Evolutionary conservation across 2,888 invertebrate genomes (phyloP), one percentile per base, ranked within the genome.

Genomic region (Leptopilina syphax): DNA sequence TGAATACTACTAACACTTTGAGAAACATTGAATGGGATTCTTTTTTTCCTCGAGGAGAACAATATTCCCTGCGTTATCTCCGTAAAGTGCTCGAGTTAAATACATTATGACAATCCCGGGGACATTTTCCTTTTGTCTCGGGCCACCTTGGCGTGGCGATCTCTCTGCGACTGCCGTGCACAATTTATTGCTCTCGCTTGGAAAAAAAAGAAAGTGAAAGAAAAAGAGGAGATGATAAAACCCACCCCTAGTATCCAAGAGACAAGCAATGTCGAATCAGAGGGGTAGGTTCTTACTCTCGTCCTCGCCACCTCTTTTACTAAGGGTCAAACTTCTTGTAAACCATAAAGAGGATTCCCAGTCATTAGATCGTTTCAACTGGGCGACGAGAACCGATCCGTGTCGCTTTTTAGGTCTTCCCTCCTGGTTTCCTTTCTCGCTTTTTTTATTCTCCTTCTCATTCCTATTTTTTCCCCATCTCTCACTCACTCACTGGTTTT

Each of bases 341-440:
- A 91, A 90, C 90, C 90, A 90, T 91, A 90, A 91, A 91, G 90
- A 90, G 91, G 91, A 91, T 91, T 91, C 86, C 87, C 88, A 82
- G 84, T 85, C 85, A 85, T 86, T 85, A 86, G 84, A 85, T 86
- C 83, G 85, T 84, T 85, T 84, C 82, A 79, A 82, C 79, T 67
- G 83, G 80, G 78, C 70, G 83, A 73, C 77, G 66, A 63, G 81
- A 83, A 84, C 82, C 82, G 81, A 84, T 85, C 84, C 82, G 82
- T 82, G 82, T 70, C 70, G 50, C 50, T 70, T 70, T 70, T 70
- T 54, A 54, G 70, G 70, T 70, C 50, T 70, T 70, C 50, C 70
- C 47, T 70, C 70, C 54, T 70, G 27, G 27, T 54, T 70, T 63
- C 8, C 50, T 50, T 27, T 27, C 13, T 70, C 50, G 6, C 50